phyloP scores from a whole-genome alignment of 2,888 invertebrate genomes.

The Agonopterix subpropinquella region DNA sequence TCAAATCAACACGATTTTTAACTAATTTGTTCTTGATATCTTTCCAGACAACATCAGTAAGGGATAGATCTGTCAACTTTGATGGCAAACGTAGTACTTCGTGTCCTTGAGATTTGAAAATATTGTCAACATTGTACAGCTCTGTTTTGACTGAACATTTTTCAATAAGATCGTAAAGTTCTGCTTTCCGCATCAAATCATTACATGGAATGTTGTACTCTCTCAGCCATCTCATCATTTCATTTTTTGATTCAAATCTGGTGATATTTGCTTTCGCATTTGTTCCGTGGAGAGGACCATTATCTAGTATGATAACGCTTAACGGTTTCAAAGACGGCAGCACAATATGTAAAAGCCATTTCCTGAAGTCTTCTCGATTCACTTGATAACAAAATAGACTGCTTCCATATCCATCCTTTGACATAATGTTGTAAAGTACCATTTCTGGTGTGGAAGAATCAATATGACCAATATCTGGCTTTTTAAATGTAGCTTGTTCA shows the following conservation, averaged over 20 bases:
- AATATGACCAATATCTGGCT: slow-evolving; percentile 11
- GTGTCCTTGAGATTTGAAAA: slow-evolving; percentile 38
- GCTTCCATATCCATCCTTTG: slow-evolving; percentile 23
- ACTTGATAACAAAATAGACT: slow-evolving; percentile 21
- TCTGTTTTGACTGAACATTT: slow-evolving; percentile 17
- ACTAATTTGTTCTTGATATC: slow-evolving; percentile 2
- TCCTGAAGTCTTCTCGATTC: slow-evolving; percentile 24
- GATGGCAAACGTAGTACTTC: slow-evolving; percentile 35
- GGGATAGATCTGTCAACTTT: slow-evolving; percentile 31
- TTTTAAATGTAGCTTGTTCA: slow-evolving; percentile 14
- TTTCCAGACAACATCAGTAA: slow-evolving; percentile 34
- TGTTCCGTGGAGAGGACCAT: slow-evolving; percentile 25
- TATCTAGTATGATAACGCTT: slow-evolving; percentile 37
- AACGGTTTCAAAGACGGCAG: slow-evolving; percentile 21
- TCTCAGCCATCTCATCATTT: slow-evolving; percentile 36
- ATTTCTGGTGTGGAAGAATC: background rate
- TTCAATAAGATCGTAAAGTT: slow-evolving; percentile 35
- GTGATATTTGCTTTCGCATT: slow-evolving; percentile 20
- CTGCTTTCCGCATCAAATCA: slow-evolving; percentile 31
- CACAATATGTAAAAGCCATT: slow-evolving; percentile 40
- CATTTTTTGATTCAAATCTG: slow-evolving; percentile 33
- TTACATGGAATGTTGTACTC: slow-evolving; percentile 36
- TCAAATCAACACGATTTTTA: background rate
- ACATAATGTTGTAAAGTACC: slow-evolving; percentile 29
- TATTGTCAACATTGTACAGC: slow-evolving; percentile 25